phyloP scores from a whole-genome alignment of 2,888 invertebrate species.

The Sarcophaga rosellei region DNA sequence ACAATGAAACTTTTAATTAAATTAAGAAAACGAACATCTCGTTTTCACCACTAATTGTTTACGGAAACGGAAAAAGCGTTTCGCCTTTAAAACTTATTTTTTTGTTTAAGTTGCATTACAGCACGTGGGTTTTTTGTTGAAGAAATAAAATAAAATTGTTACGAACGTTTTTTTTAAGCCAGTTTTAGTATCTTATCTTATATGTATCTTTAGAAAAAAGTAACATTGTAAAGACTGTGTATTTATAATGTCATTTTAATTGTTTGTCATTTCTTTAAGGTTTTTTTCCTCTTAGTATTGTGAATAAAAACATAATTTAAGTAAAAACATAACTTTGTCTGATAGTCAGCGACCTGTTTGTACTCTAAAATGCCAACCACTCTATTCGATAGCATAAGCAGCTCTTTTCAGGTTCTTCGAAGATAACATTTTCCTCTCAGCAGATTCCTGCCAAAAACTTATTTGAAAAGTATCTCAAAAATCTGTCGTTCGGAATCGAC shows the following conservation, averaged over 20 bases:
- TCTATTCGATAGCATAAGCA: neutral
- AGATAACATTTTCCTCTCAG: no score
- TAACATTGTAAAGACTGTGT: conserved; percentile 13
- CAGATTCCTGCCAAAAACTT: no score
- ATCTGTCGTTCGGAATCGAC: no score
- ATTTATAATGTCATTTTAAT: conserved; percentile 71
- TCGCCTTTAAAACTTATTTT: neutral
- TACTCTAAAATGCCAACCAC: neutral
- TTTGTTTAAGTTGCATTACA: neutral
- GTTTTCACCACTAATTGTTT: conserved; percentile 4
- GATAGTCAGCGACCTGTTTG: neutral
- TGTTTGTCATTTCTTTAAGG: conserved; percentile 61
- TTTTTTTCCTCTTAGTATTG: neutral
- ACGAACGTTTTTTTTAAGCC: neutral
- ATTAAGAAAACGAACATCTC: conserved; percentile 6
- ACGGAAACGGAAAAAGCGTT: conserved; percentile 53
- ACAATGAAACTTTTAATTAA: conserved; percentile 23
- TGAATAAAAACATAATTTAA: conserved; percentile 25
- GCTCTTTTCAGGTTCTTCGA: no score
- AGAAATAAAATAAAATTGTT: neutral
- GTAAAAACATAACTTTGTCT: neutral
- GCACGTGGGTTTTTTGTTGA: conserved; percentile 31
- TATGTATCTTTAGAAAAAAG: neutral
- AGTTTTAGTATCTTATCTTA: neutral
- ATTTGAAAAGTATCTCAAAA: no score